phyloP scores from a whole-genome alignment of 1,140 invertebrate genomes.

The Philaenus spumarius region DNA sequence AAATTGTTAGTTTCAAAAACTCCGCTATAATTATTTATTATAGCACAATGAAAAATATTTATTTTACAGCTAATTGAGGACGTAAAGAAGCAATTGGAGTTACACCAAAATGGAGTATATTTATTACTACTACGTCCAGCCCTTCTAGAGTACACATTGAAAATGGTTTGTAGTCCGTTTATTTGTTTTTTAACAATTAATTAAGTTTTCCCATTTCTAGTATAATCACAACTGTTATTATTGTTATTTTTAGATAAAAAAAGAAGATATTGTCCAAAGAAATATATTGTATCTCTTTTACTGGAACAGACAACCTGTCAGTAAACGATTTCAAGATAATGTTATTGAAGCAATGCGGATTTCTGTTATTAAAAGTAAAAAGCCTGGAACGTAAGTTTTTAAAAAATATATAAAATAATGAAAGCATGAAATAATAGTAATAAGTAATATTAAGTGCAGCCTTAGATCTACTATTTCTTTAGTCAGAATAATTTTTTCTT shows the following conservation, averaged over 20 bases:
- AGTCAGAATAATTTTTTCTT: background rate
- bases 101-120: no score
- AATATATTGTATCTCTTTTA: conserved; percentile 45
- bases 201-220: no score
- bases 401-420: background rate
- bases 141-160: no score
- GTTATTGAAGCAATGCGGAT: conserved; percentile 45
- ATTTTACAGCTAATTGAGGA: no score
- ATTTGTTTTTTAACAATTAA: no score
- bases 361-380: conserved; percentile 48
- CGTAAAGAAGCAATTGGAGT: no score
- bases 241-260: conserved; percentile 35
- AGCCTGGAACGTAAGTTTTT: conserved; percentile 44
- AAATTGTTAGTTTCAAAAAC: no score
- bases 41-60: no score
- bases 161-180: no score
- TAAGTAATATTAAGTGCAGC: background rate
- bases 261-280: conserved; percentile 43
- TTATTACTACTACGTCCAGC: no score
- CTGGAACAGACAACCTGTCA: conserved; percentile 38
- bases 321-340: conserved; percentile 34
- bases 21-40: no score
- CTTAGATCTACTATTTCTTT: background rate
- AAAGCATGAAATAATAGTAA: background rate
- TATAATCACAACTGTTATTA: no score